Conservation (phyloP, 1,140 invertebrate genomes). For the Spodoptera frugiperda region DNA sequence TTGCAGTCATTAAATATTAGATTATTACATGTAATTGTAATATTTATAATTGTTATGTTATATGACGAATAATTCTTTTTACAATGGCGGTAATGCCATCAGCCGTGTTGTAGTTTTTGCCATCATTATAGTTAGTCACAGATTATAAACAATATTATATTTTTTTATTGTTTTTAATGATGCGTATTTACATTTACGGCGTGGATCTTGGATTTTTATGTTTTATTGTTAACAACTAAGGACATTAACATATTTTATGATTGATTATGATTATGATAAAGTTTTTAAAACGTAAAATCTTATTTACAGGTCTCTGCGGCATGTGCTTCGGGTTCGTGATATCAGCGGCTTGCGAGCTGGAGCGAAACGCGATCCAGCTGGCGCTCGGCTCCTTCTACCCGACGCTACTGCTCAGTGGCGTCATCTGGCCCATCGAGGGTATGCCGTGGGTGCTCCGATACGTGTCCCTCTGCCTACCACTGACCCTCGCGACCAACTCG, state of each 20-base stretch:
- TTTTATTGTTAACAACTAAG: too few relatives aligned
- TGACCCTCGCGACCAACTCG: constrained; percentile 96
- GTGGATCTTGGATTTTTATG: too few relatives aligned
- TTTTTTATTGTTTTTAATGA: too few relatives aligned
- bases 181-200: too few relatives aligned
- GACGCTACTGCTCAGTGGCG: constrained; percentile 95
- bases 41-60: constrained; percentile 4
- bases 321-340: constrained; percentile 98
- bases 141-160: neutral
- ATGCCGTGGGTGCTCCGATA: constrained; percentile 95
- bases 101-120: constrained; percentile 1
- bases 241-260: too few relatives aligned
- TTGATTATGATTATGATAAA: too few relatives aligned
- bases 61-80: constrained; percentile 2
- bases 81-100: neutral
- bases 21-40: neutral
- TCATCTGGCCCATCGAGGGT: constrained; percentile 95
- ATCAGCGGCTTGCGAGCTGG: constrained; percentile 95
- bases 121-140: neutral
- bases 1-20: constrained; percentile 3
- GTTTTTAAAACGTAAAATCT: neutral
- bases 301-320: constrained; percentile 90
- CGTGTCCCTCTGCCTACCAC: constrained; percentile 93
- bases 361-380: constrained; percentile 97
- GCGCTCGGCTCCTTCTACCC: constrained; percentile 98